Base-by-base conservation (phyloP, 2,888 invertebrate species). In the Diloba caeruleocephala region DNA sequence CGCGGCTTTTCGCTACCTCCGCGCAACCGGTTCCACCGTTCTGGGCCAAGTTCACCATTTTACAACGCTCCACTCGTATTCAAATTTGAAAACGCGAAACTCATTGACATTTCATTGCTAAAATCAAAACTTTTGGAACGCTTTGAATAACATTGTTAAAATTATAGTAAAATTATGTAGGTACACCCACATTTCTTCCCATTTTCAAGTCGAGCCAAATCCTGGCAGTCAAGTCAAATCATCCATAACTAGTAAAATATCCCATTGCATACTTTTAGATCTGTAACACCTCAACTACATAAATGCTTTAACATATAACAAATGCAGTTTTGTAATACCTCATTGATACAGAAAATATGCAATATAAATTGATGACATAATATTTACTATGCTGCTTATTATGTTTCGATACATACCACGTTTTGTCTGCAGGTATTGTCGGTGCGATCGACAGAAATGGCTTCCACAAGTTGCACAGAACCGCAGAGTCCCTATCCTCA, bases 1-100 rank as follows among this genome's bases (percentile, higher is more conserved):
- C 23, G 55, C 37, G 31, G 43, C 41, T 49, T 41, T 37, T 43
- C 48, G 63, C 51, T 53, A 55, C 70, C 56, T 55, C 48, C 57
- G 60, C 53, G 42, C 59, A 71, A 82, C 82, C 78, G 80, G 80
- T 78, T 68, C 33, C 23, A 17, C 38, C 14, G 19, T 64, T 78
- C 73, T 82, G 73, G 81, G 81, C 78, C 81, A 81, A 81, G 81
- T 81, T 81, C 78, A 79, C 46, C 26, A 60, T 60, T 61, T 57
- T 38, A 55, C 48, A 36, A 39, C 49, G 57, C 46, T 39, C 53
- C 13, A 53, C 46, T 38, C 42, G 31, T 36, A 32, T 55, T 44
- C 32, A 19, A 15, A 25, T 34, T 48, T 42, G 45, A 53, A 46
- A 21, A 25, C 28, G 28, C 21, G 13, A 12, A 33, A 7, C 7